A percentile compares a stretch with the other conserved stretches of the same genome.
Evolutionary conservation across 2,113 vertebrate genomes (phyloP).

Genomic region (Lipophrys pholis): DNA sequence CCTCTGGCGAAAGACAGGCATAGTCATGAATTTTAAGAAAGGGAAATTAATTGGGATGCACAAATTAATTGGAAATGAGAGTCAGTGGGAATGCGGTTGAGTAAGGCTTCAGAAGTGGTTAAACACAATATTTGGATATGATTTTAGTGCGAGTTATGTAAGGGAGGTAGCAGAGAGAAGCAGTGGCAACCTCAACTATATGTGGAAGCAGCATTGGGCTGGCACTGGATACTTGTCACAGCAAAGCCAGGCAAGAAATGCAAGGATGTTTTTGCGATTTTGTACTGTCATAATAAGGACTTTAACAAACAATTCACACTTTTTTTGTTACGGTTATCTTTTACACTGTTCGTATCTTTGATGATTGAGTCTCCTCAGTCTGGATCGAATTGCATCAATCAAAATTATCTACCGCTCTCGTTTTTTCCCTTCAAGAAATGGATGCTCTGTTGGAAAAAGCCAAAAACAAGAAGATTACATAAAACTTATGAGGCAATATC

Average conservation of each 20-base stretch:
- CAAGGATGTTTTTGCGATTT: slow-evolving; percentile 13
- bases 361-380: no score
- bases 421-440: no score
- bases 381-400: no score
- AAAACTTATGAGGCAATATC: no score
- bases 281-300: no score
- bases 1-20: slow-evolving; percentile 41
- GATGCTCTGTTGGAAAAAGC: no score
- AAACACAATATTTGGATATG: slow-evolving; percentile 35
- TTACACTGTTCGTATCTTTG: no score
- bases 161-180: slow-evolving; percentile 15
- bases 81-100: slow-evolving; percentile 10
- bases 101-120: slow-evolving; percentile 46
- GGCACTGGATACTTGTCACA: slow-evolving; percentile 35
- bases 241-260: slow-evolving; percentile 33
- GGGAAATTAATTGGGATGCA: slow-evolving; percentile 39
- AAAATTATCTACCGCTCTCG: no score
- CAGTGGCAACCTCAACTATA: slow-evolving; percentile 16
- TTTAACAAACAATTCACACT: no score
- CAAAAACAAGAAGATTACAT: no score
- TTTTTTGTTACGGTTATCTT: no score
- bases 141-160: slow-evolving; percentile 37
- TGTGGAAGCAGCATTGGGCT: slow-evolving; percentile 39
- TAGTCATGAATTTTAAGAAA: slow-evolving; percentile 55
- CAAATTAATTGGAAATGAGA: slow-evolving; percentile 22